phyloP scores from a whole-genome alignment of 1,140 invertebrate species.

The Drosophila azteca region DNA sequence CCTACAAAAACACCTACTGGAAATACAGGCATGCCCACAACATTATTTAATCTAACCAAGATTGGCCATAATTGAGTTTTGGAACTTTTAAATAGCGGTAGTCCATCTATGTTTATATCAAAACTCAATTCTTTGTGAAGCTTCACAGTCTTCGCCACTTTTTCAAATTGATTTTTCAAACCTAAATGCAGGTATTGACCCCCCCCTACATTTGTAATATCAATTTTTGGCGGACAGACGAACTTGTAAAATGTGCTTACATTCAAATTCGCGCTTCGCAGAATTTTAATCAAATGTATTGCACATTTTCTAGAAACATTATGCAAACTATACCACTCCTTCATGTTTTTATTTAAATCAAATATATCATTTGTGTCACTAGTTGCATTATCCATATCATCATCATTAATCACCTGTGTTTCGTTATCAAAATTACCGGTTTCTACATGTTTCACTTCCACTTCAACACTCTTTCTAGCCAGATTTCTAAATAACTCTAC shows the following conservation, averaged over 20 bases:
- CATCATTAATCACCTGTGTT: no score
- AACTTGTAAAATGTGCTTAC: neutral
- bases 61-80: no score
- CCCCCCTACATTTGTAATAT: neutral
- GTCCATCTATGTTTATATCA: constrained; percentile 7
- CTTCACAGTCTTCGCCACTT: neutral
- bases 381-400: neutral
- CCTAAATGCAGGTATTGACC: no score
- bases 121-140: neutral
- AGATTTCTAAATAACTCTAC: neutral
- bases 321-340: neutral
- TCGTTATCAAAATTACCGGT: neutral
- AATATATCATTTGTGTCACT: neutral
- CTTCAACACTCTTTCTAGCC: neutral
- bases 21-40: no score
- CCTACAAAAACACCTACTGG: no score
- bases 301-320: neutral
- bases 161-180: neutral
- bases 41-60: no score
- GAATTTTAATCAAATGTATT: neutral
- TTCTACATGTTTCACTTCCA: neutral
- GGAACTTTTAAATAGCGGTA: no score
- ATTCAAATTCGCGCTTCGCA: neutral
- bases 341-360: neutral
- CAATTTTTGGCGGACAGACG: neutral